phyloP scores from a whole-genome alignment of 2,888 invertebrate genomes.

The Nudaria mundana region DNA sequence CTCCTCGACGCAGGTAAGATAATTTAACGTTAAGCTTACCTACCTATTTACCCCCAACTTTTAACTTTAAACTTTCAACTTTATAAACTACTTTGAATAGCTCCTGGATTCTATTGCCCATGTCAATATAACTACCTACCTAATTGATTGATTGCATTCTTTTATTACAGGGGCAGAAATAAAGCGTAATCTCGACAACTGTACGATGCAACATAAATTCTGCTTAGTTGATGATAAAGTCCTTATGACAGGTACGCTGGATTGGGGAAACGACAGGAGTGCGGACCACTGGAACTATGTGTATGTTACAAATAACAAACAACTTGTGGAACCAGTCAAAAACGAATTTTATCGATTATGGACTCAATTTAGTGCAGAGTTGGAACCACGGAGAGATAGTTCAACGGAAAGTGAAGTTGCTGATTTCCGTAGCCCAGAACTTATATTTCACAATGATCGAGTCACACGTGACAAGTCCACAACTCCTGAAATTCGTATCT shows the following conservation, averaged over 20 bases:
- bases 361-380: slow-evolving; percentile 46
- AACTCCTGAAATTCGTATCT: slow-evolving; percentile 46
- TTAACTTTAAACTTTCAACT: too few relatives aligned
- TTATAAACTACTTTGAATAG: too few relatives aligned
- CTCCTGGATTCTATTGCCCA: too few relatives aligned
- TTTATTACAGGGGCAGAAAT: slow-evolving; percentile 81
- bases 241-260: slow-evolving; percentile 86
- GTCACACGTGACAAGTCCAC: slow-evolving; percentile 5
- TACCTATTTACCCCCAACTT: too few relatives aligned
- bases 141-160: not conserved
- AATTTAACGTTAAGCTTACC: too few relatives aligned
- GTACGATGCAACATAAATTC: slow-evolving; percentile 90
- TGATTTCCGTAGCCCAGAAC: not conserved
- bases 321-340: slow-evolving; percentile 79
- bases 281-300: slow-evolving; percentile 87
- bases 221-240: slow-evolving; percentile 83
- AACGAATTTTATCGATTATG: slow-evolving; percentile 84
- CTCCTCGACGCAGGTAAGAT: slow-evolving; percentile 65
- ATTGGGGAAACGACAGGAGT: slow-evolving; percentile 88
- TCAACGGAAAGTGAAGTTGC: not conserved
- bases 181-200: slow-evolving; percentile 66
- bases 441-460: not conserved
- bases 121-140: too few relatives aligned
- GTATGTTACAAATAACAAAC: slow-evolving; percentile 80
- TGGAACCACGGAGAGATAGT: slow-evolving; percentile 11